Base-by-base conservation (phyloP, 2,113 vertebrate species). In the Oreochromis aureus region DNA sequence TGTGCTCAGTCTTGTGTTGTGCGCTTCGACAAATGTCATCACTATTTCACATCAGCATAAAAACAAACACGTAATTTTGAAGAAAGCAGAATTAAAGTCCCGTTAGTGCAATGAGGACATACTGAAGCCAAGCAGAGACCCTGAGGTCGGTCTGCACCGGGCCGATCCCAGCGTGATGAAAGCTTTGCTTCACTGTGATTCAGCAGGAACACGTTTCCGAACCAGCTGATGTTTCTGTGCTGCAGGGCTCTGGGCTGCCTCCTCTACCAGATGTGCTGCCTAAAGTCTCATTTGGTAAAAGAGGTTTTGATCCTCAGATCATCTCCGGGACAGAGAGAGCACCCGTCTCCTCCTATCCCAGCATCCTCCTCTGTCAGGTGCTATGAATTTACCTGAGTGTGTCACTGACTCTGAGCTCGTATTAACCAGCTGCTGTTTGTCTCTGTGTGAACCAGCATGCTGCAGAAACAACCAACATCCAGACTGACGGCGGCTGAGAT, bases 251-350 rank as follows among this genome's bases (percentile, higher is more conserved):
- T 98, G 90, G 97, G 97, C 10, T 98, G 97, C 84, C 95, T 98
- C 89, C 94, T 98, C n/a, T 97, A 97, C 16, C 97, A 98, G 93
- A 97, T 98, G 95, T 98, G 97, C 91, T 97, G 97, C 81, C 92
- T 2, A 19, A 34, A 11, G 5, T 63, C 32, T 36, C 16, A 6
- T 11, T 36, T 3, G 53, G 5, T 12, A 61, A 59, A 71, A 44
- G 5, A 32, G 9, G 36, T 69, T 41, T 41, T 22, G 63, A 13
- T 41, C 63, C 11, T 22, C 63, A 24, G 63, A 15, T 41, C 36
- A 8, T 15, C 34, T 24, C 39, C 1, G 3, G 41, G 63, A 15
- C n/a, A 4, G n/a, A 44, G 12, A 10, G 10, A 16, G 56, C 58
- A 19, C 58, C 58, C 30, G 16, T 19, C 32, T 63, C 16, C 10